Conservation (phyloP, 53 echinoderm and acorn worm genomes). For the Holothuria scabra region DNA sequence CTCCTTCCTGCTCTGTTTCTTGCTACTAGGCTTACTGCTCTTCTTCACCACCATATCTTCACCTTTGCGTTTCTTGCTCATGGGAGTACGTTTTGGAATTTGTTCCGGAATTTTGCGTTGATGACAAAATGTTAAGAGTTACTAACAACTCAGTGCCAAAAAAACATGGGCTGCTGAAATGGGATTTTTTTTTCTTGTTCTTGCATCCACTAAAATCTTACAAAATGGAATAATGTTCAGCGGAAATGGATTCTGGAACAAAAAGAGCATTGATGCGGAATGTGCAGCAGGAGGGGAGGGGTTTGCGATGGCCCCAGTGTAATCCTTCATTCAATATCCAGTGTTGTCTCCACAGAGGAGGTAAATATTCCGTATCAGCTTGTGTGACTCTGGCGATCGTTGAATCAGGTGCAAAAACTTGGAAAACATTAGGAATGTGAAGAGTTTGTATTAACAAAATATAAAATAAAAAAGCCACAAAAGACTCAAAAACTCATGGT, state of each 20-base stretch:
- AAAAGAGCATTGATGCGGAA: constrained; percentile 49
- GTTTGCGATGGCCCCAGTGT: constrained; percentile 31
- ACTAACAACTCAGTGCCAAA: too few species aligned
- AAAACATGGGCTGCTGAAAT: constrained; percentile 1
- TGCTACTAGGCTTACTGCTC: constrained; percentile 59
- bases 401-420: constrained; percentile 38
- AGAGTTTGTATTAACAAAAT: constrained; percentile 12
- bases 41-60: constrained; percentile 51
- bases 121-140: too few species aligned
- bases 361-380: constrained; percentile 16
- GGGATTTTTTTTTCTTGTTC: background rate
- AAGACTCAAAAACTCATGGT: too few species aligned
- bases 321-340: constrained; percentile 39
- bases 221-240: constrained; percentile 50
- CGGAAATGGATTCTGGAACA: constrained; percentile 45
- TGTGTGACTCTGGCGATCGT: constrained; percentile 2
- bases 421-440: constrained; percentile 44
- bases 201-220: constrained; percentile 33
- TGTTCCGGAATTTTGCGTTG: constrained; percentile 48
- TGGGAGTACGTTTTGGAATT: constrained; percentile 55
- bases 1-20: constrained; percentile 67
- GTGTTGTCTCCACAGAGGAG: background rate
- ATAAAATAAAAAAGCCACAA: constrained; percentile 7
- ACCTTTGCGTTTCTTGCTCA: constrained; percentile 75
- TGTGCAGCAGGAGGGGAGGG: constrained; percentile 45